A percentile compares a stretch with the other conserved stretches of the same genome.
Conservation (phyloP, 2,888 invertebrate genomes). For the Pterostichus madidus region DNA sequence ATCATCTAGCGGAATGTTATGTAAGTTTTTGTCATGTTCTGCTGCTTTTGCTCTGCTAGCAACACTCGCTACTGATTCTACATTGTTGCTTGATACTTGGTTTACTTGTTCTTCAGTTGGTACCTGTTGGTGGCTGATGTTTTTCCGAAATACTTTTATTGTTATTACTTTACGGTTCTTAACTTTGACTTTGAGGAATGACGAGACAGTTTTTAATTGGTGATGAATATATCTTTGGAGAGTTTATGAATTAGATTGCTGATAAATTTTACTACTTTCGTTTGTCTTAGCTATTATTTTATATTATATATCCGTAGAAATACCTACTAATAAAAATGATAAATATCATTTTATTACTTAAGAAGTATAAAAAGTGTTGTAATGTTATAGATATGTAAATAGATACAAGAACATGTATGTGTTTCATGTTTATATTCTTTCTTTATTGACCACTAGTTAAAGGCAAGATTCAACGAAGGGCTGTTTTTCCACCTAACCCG, state of each 20-base stretch:
- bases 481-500: too few species aligned
- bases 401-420: too few species aligned
- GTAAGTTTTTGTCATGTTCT: slow-evolving; percentile 46
- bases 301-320: not conserved
- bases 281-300: slow-evolving; percentile 37
- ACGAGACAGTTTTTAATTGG: slow-evolving; percentile 47
- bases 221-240: slow-evolving; percentile 38
- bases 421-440: too few species aligned
- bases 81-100: not conserved
- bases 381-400: too few species aligned
- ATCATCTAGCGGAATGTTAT: slow-evolving; percentile 51
- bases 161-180: slow-evolving; percentile 60
- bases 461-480: too few species aligned
- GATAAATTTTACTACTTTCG: slow-evolving; percentile 37
- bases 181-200: slow-evolving; percentile 44
- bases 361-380: too few species aligned
- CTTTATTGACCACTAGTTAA: too few species aligned
- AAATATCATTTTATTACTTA: slow-evolving; percentile 28
- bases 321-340: not conserved
- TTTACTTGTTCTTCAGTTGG: not conserved
- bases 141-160: slow-evolving; percentile 50
- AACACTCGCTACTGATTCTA: not conserved
- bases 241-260: slow-evolving; percentile 41
- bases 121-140: not conserved
- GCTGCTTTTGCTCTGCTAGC: slow-evolving; percentile 8